Evolutionary conservation across 2,113 vertebrate species (phyloP).

Genomic region (Dicerorhinus sumatrensis): DNA sequence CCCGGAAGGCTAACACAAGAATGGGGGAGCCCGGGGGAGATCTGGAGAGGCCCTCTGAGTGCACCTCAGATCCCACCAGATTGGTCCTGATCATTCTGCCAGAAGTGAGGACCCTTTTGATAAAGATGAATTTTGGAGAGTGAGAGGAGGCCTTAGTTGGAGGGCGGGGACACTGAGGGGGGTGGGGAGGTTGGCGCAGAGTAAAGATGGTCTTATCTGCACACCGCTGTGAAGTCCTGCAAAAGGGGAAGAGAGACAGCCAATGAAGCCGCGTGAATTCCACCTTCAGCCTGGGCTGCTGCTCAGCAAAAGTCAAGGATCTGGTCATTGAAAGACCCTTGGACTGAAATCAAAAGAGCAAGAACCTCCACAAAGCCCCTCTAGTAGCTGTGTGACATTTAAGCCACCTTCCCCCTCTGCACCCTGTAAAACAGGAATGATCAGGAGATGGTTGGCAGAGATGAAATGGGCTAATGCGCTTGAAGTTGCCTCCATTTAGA

Average conservation of each 20-base stretch:
- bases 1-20: not conserved
- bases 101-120: not conserved
- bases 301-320: not conserved
- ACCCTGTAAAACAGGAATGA: not conserved
- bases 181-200: no score
- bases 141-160: not conserved
- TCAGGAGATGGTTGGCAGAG: not conserved
- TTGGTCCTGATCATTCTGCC: not conserved
- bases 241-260: not conserved
- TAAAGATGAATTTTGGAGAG: not conserved
- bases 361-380: not conserved
- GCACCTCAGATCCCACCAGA: not conserved
- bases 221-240: not conserved
- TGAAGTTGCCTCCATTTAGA: not conserved
- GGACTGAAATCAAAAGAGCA: not conserved
- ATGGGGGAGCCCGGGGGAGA: accelerated
- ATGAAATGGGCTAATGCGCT: not conserved
- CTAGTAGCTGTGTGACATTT: accelerated
- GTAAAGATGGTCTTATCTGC: not conserved
- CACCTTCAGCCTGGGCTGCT: not conserved
- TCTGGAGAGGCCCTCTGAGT: not conserved
- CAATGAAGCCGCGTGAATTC: no score
- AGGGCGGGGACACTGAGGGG: no score
- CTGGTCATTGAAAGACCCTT: not conserved
- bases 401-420: not conserved